Evolutionary conservation across 2,888 invertebrate species (phyloP).

Genomic region (Eilema griseolum): DNA sequence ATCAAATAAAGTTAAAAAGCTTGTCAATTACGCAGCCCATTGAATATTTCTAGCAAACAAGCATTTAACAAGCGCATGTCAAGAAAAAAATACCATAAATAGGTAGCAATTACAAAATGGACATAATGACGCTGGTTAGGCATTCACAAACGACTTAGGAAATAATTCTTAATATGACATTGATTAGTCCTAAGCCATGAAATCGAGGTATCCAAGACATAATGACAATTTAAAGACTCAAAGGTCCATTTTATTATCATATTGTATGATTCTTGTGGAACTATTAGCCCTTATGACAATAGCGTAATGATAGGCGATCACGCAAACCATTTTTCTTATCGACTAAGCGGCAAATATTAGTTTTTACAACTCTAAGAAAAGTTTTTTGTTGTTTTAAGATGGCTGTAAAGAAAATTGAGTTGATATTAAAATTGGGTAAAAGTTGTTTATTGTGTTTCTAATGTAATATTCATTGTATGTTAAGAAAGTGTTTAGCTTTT

Average conservation of each 20-base stretch:
- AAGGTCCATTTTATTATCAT: conserved; percentile 86
- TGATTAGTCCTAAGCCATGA: conserved; percentile 80
- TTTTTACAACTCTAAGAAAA: conserved; percentile 43
- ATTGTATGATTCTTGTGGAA: conserved; percentile 84
- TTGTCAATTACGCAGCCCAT: conserved; percentile 35
- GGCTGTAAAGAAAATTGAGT: conserved; percentile 20
- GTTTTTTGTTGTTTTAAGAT: conserved; percentile 24
- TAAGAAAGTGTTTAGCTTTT: conserved; percentile 11
- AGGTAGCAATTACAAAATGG: conserved; percentile 82
- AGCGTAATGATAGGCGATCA: conserved; percentile 78
- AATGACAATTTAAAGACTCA: conserved; percentile 87
- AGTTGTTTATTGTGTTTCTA: conserved; percentile 16
- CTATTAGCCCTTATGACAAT: conserved; percentile 87
- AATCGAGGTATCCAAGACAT: conserved; percentile 67
- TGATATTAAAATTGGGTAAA: conserved; percentile 24
- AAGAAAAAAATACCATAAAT: conserved; percentile 75
- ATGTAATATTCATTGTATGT: not conserved
- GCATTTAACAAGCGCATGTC: conserved; percentile 52
- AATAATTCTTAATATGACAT: conserved; percentile 85
- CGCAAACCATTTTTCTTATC: conserved; percentile 81
- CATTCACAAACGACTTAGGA: conserved; percentile 83
- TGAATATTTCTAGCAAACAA: conserved; percentile 51
- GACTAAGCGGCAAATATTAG: conserved; percentile 57
- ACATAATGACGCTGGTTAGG: conserved; percentile 76
- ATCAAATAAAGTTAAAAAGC: conserved; percentile 22